Evolutionary conservation across 2,888 invertebrate genomes (phyloP), one percentile per base, ranked within the genome.

Genomic region (Hofmannophila pseudospretella): DNA sequence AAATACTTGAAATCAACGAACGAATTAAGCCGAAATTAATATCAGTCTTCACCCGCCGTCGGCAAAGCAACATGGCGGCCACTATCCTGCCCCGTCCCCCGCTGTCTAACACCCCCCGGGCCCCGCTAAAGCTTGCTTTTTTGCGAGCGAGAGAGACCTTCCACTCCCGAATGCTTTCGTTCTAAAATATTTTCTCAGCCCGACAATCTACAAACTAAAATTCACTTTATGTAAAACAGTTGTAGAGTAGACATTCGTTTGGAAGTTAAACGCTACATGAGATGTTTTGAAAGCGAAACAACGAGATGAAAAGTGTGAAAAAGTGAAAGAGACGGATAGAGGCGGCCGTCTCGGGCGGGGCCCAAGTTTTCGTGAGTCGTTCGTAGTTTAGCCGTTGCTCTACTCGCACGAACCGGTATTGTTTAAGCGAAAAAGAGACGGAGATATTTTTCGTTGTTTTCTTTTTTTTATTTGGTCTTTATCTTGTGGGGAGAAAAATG

Each of bases 241-340:
- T 22, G 1, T n/a, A n/a, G n/a, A n/a, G n/a, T n/a, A n/a, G n/a
- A n/a, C n/a, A n/a, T n/a, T n/a, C n/a, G n/a, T n/a, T n/a, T n/a
- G n/a, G n/a, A n/a, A n/a, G n/a, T n/a, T n/a, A n/a, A n/a, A n/a
- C n/a, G n/a, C n/a, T n/a, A n/a, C n/a, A n/a, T 72, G 36, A 27
- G 43, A 19, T 69, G 7, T 61, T 73, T 38, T 25, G 32, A 3
- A 45, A 34, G 34, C 56, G 47, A 28, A 42, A 11, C n/a, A 35
- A 42, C 49, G 48, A 63, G 54, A 73, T 81, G 84, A 86, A 86
- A 86, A 86, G 85, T 86, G 84, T 80, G 80, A 86, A 86, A 86
- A 86, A 86, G 70, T 71, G 86, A 86, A 82, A 85, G 86, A 81
- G 86, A 86, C 73, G 74, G 85, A 85, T 86, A 86, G 82, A 82